These are phyloP conservation scores for Barypeithes pellucidus DNA, from an alignment of 2,888 invertebrate genomes.

Conservation along the genomic window DNA sequence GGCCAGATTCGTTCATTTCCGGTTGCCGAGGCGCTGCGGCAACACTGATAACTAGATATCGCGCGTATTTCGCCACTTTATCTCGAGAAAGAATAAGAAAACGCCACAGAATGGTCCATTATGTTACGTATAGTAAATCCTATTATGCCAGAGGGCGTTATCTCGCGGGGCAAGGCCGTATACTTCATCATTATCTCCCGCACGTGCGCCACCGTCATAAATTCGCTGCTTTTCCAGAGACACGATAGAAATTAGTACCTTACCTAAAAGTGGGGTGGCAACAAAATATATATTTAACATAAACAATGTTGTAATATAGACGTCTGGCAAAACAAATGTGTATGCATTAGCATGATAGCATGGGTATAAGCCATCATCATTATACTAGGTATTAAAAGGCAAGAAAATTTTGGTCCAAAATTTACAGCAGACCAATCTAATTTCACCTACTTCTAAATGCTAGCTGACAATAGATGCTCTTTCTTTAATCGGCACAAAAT, in stretches of 20 bases:
- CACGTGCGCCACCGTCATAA: slow-evolving; percentile 69
- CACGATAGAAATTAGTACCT: slow-evolving; percentile 64
- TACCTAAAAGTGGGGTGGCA: slow-evolving; percentile 57
- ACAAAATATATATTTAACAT: slow-evolving; percentile 14
- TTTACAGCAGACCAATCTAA: no score
- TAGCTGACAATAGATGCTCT: no score
- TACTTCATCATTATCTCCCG: slow-evolving; percentile 70
- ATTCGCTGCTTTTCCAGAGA: slow-evolving; percentile 63
- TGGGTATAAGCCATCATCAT: no score
- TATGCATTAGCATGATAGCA: no score
- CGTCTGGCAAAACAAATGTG: no score
- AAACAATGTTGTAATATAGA: no score
- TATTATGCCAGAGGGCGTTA: slow-evolving; percentile 71
- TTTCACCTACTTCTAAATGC: no score
- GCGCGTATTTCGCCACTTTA: slow-evolving; percentile 71
- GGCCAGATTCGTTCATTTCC: slow-evolving; percentile 72
- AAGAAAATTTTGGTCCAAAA: no score
- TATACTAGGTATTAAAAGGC: no score
- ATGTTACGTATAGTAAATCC: slow-evolving; percentile 73
- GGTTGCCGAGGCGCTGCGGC: slow-evolving; percentile 68
- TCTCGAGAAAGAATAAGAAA: slow-evolving; percentile 72
- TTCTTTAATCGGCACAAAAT: no score
- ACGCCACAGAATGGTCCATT: slow-evolving; percentile 72
- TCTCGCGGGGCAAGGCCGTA: slow-evolving; percentile 68
- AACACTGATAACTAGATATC: slow-evolving; percentile 72